A percentile compares a stretch with the other conserved stretches of the same genome.
Conservation (phyloP, 2,113 vertebrate genomes). For the Planiliza haematocheilus region DNA sequence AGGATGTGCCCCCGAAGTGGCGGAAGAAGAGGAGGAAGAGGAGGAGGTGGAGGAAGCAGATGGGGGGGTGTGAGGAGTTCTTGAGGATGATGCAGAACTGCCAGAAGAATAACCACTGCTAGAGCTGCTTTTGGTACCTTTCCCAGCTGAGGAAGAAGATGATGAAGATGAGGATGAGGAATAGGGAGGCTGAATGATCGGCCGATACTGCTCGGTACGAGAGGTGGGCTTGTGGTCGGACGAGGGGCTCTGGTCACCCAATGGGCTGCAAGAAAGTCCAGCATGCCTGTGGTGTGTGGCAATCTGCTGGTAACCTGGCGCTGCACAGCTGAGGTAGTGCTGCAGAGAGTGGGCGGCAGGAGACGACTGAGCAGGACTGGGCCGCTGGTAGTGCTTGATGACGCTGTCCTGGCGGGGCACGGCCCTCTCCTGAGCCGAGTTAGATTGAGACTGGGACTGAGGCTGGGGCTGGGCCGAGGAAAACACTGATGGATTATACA, state of each 20-base stretch:
- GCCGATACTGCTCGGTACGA: slow-evolving; percentile 88
- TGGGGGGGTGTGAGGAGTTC: slow-evolving; percentile 85
- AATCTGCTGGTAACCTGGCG: slow-evolving; percentile 91
- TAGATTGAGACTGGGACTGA: slow-evolving; percentile 80
- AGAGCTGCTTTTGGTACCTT: slow-evolving; percentile 84
- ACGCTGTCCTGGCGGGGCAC: slow-evolving; percentile 93
- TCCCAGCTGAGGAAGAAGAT: slow-evolving; percentile 79
- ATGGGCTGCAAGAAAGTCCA: slow-evolving; percentile 90
- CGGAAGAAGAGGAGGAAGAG: slow-evolving; percentile 83
- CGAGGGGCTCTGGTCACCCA: slow-evolving; percentile 91
- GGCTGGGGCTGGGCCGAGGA: slow-evolving; percentile 87
- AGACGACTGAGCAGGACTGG: slow-evolving; percentile 86
- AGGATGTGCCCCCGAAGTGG: slow-evolving; percentile 80
- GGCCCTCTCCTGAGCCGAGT: slow-evolving; percentile 86
- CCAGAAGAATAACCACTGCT: slow-evolving; percentile 87
- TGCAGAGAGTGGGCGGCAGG: slow-evolving; percentile 90
- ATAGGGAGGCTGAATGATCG: slow-evolving; percentile 91
- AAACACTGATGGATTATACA: slow-evolving; percentile 92
- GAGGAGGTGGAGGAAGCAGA: slow-evolving; percentile 86
- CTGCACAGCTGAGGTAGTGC: slow-evolving; percentile 94
- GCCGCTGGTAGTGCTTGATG: slow-evolving; percentile 97
- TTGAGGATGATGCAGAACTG: slow-evolving; percentile 83
- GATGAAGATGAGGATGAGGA: slow-evolving; percentile 81
- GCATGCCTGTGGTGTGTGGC: slow-evolving; percentile 84
- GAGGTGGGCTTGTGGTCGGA: slow-evolving; percentile 81